phyloP scores from a whole-genome alignment of 2,888 invertebrate genomes.

The Xestia sexstrigata region DNA sequence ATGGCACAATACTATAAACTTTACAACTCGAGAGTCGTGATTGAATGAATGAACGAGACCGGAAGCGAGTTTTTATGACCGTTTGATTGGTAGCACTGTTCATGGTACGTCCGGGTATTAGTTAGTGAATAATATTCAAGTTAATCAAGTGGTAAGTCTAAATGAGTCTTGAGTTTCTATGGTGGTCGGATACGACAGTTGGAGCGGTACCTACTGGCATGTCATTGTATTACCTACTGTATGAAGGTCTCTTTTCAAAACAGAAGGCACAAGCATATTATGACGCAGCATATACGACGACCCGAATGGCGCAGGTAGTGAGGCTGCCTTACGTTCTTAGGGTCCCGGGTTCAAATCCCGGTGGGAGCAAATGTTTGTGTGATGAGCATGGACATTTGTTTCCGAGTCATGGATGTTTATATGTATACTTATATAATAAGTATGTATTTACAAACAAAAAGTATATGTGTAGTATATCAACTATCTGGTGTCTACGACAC shows the following conservation, averaged over 20 bases:
- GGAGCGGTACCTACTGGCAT: background rate
- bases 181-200: background rate
- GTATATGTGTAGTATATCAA: too few species aligned
- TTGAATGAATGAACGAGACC: slow-evolving; percentile 50
- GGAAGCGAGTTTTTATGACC: slow-evolving; percentile 53
- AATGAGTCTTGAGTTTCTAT: background rate
- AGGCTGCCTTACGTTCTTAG: too few species aligned
- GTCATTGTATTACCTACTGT: background rate
- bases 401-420: too few species aligned
- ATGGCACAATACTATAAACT: slow-evolving; percentile 45
- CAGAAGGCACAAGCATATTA: background rate
- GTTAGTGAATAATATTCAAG: slow-evolving; percentile 45
- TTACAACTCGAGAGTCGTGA: slow-evolving; percentile 56
- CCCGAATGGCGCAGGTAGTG: too few species aligned
- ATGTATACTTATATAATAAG: too few species aligned
- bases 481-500: too few species aligned
- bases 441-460: too few species aligned
- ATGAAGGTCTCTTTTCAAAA: background rate
- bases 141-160: background rate
- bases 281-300: too few species aligned
- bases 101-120: slow-evolving; percentile 44
- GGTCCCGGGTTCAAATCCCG: too few species aligned
- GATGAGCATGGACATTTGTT: too few species aligned
- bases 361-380: too few species aligned
- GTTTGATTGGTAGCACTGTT: slow-evolving; percentile 63